A percentile compares a stretch with the other conserved stretches of the same genome.
Evolutionary conservation across 2,888 invertebrate genomes (phyloP).

Genomic region (Unio pictorum): DNA sequence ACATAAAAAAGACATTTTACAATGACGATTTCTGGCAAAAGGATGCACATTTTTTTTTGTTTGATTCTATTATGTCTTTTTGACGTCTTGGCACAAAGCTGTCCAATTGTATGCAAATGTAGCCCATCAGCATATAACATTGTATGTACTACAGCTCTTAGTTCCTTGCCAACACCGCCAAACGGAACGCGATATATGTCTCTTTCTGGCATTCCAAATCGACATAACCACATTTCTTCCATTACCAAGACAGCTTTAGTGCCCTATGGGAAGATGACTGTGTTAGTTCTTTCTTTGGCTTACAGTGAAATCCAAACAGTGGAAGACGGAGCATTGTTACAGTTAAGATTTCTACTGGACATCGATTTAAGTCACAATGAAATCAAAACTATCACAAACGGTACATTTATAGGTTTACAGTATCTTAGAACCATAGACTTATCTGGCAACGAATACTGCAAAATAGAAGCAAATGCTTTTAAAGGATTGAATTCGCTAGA

Average conservation of each 20-base stretch:
- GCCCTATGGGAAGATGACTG: neutral
- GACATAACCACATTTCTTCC: neutral
- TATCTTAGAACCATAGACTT: slow-evolving; percentile 32
- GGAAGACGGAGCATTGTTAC: slow-evolving; percentile 26
- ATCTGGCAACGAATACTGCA: slow-evolving; percentile 32
- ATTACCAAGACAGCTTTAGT: neutral
- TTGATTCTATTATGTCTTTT: neutral
- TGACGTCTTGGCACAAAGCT: neutral
- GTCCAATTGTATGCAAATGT: slow-evolving; percentile 9
- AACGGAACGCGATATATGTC: no score
- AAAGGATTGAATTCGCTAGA: slow-evolving; percentile 22
- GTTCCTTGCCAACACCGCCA: no score
- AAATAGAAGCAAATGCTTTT: slow-evolving; percentile 30
- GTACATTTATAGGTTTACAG: slow-evolving; percentile 32
- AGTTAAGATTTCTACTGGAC: slow-evolving; percentile 22
- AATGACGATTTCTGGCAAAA: no score
- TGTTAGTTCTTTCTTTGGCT: slow-evolving; percentile 20
- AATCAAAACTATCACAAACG: slow-evolving; percentile 21
- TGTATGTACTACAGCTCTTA: no score
- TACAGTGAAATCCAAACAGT: slow-evolving; percentile 22
- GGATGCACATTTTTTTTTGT: no score
- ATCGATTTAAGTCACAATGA: slow-evolving; percentile 36
- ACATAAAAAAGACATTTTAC: no score
- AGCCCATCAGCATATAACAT: neutral
- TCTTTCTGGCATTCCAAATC: neutral